Base-by-base conservation (phyloP, 64 coral and sea anemone species). In the Stylophora pistillata region DNA sequence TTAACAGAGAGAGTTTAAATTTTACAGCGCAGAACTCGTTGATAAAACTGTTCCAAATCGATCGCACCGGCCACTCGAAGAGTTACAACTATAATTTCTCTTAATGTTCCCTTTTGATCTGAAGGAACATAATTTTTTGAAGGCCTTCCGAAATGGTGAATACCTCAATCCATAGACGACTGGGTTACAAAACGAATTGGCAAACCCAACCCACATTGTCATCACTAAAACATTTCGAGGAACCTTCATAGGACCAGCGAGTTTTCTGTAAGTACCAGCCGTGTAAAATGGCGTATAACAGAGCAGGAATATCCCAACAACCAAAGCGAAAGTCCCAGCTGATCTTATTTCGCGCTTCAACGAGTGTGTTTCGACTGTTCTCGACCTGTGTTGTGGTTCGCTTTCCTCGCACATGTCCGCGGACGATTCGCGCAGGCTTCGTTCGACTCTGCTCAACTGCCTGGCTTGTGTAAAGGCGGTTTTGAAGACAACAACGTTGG, bases 121-220 rank as follows among this genome's bases (percentile, higher is more conserved):
- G 29, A 52, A 78, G 26, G 10, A 71, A 17, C 72, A 89, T 18
- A 98, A 74, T 14, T 31, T 41, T 58, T 92, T 92, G 55, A 95
- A 98, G 7, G 96, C 96, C 30, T 89, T 90, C 30, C 88, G 90
- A 57, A 98, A 95, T 33, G 86, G 74, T n/a, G 71, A 53, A 74
- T 95, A 92, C 41, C 96, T 81, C 47, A 95, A 37, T 23, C 89
- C 88, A 63, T 98, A 98, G 26, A 98, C 55, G 20, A 98, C 59
- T 17, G 96, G 96, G 80, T 98, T 98, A 15, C 89, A 89, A 37
- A 89, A 98, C 5, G 92, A 95, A 70, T 98, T 98, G 6, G 93
- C 82, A 76, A 95, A 98, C 4, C 74, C 96, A 15, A 98, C 21
- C 96, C 96, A 98, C 34, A 88, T 98, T 17, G 89, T 86, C 27